These are phyloP conservation scores for Cecidostiba fungosa DNA, from an alignment of 2,888 invertebrate species.

Conservation along the genomic window DNA sequence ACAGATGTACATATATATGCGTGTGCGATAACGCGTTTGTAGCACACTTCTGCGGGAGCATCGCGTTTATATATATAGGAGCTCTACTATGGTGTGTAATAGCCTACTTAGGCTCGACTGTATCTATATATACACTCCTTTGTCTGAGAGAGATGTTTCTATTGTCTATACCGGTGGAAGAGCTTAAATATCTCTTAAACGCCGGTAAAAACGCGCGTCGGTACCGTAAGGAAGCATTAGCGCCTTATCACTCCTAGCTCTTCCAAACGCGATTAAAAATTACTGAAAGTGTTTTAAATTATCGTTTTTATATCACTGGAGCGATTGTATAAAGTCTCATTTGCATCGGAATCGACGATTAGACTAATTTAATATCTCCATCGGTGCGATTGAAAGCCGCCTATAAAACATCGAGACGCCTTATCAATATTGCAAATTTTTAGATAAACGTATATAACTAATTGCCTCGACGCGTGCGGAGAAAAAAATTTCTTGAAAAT, in stretches of 20 bases:
- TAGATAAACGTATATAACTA: no score
- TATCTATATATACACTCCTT: background rate
- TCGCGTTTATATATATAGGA: background rate
- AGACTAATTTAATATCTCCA: no score
- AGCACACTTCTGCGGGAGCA: background rate
- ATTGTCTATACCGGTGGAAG: conserved; percentile 21
- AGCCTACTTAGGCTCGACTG: background rate
- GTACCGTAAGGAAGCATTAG: background rate
- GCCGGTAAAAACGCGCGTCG: background rate
- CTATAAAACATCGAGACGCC: no score
- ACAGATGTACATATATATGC: background rate
- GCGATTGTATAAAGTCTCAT: background rate
- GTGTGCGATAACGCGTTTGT: background rate
- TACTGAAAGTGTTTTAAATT: background rate
- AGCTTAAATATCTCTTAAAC: conserved; percentile 4
- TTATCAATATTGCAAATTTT: no score
- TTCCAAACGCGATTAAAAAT: background rate
- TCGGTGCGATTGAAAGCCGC: no score
- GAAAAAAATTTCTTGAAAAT: background rate
- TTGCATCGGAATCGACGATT: background rate
- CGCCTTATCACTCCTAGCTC: background rate
- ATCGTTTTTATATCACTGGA: background rate
- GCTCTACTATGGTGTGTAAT: background rate
- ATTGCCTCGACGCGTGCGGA: no score
- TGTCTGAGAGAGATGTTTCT: conserved; percentile 18